Evolutionary conservation across 37 sponge, comb jelly and placozoan species (phyloP), one percentile per base, ranked within the genome.

Genomic region (Bolinopsis microptera): DNA sequence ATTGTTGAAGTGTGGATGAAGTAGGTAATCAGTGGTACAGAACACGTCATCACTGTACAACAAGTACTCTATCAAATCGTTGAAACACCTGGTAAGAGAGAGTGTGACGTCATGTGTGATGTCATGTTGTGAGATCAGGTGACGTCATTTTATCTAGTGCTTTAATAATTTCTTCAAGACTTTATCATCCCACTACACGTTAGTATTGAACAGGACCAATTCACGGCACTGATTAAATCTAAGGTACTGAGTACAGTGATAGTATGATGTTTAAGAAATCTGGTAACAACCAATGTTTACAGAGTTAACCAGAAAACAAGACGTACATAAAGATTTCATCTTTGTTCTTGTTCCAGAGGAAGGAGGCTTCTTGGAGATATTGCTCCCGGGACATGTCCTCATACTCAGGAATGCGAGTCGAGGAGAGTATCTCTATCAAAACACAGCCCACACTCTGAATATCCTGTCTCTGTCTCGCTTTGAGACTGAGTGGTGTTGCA

Each of bases 1-100:
- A 26, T 23, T 39, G 61, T 28, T 38, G 61, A 18, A 41, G 90
- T 86, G 13, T 24, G 90, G 90, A 30, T 86, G 41, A 3, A 86
- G 61, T 0, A 86, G 41, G 90, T 39, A 86, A 27, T 86, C 90
- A 0, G 61, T 23, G 2, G 90, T 86, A 41, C 90, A 86, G 90
- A 86, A 86, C 23, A 86, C 61, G 24, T 86, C 90, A 9, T 86
- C 61, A 18, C 61, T 40, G 36, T 40, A n/a, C 90, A 86, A 27
- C 61, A 86, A 25, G 28, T 86, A 86, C 90, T 86, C 90, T 30
- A 86, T 86, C 1, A 86, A 28, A 16, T 86, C 90, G 61, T 86
- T 86, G 0, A 41, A 34, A 27, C 16, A 86, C 61, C 90, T 86
- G 90, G 5, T 23, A n/a, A n/a, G n/a, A n/a, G n/a, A 67, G 13